Evolutionary conservation across 2,888 invertebrate genomes (phyloP).

Genomic region (Heliothis peltigera): DNA sequence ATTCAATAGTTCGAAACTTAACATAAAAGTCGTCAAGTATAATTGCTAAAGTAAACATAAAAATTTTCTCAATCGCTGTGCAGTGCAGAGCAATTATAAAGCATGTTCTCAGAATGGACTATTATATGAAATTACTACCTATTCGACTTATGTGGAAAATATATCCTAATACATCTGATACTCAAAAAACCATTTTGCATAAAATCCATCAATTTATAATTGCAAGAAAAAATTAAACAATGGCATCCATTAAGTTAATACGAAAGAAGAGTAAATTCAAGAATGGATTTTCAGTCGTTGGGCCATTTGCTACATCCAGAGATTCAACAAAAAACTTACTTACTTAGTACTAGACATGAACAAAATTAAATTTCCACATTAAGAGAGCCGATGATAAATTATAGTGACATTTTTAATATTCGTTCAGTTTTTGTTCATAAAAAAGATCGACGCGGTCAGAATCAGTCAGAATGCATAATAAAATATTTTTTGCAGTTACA

Average conservation of each 20-base stretch:
- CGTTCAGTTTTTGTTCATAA: slow-evolving; percentile 39
- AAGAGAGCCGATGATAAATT: slow-evolving; percentile 67
- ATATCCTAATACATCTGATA: slow-evolving; percentile 43
- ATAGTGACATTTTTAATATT: slow-evolving; percentile 58
- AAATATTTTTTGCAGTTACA: slow-evolving; percentile 20
- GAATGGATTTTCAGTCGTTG: slow-evolving; percentile 71
- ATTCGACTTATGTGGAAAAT: slow-evolving; percentile 17
- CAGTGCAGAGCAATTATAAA: background rate
- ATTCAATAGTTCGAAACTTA: background rate
- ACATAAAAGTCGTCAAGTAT: background rate
- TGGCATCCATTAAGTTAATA: slow-evolving; percentile 66
- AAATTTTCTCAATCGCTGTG: slow-evolving; percentile 9
- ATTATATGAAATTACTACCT: slow-evolving; percentile 13
- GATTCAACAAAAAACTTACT: slow-evolving; percentile 64
- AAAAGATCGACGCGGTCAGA: slow-evolving; percentile 14
- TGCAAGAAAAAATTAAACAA: slow-evolving; percentile 70
- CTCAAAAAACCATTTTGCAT: slow-evolving; percentile 66
- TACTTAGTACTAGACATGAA: slow-evolving; percentile 43
- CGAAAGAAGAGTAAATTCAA: slow-evolving; percentile 68
- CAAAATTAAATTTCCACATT: slow-evolving; percentile 63
- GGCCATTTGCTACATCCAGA: slow-evolving; percentile 66
- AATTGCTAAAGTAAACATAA: slow-evolving; percentile 3
- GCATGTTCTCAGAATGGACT: slow-evolving; percentile 15
- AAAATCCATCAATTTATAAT: slow-evolving; percentile 70
- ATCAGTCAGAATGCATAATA: slow-evolving; percentile 19